Base-by-base conservation (phyloP, 2,113 vertebrate species). In the Thomomys bottae region DNA sequence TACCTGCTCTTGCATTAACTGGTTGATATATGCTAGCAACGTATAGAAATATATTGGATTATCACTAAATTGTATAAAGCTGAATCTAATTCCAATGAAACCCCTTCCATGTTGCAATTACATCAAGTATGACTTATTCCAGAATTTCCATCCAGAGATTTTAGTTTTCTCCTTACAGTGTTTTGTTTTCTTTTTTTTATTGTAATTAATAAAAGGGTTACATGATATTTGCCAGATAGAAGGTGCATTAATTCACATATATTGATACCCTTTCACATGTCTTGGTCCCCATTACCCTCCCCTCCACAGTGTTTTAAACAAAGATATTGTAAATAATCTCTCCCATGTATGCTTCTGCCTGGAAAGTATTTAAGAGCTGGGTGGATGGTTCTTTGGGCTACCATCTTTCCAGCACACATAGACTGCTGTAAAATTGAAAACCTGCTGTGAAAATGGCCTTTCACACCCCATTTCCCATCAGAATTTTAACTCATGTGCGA, bases 301-400 rank as follows among this genome's bases (percentile, higher is more conserved):
- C n/a, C n/a, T n/a, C n/a, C 18, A 34, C 2, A 59, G 34, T 70
- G 40, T 64, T 71, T 66, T 49, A 66, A 21, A 57, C 57, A 78
- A 24, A 26, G 64, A 26, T 21, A 59, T 17, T 59, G 1, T 75
- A 77, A 89, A 77, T 72, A 82, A 73, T 6, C 9, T 49, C 71
- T 71, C 38, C 26, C 5, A 32, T 32, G 8, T 36, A 72, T 61
- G 42, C 10, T 54, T 87, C 71, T 81, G 14, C 23, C 23, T 85
- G 82, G 24, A 68, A 91, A 63, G 26, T 64, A 78, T 75, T 78
- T 68, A 86, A 88, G 72, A 77, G 40, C 11, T 71, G 75, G 26
- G 6, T 36, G 24, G 81, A 86, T 75, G 32, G 30, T 61, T 84
- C 64, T 73, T 28, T 61, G 76, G 76, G 34, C 67, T 59, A 36